A percentile compares a stretch with the other conserved stretches of the same genome.
These are phyloP conservation scores for Camelus bactrianus DNA, from an alignment of 2,113 vertebrate species.

Conservation along the genomic window DNA sequence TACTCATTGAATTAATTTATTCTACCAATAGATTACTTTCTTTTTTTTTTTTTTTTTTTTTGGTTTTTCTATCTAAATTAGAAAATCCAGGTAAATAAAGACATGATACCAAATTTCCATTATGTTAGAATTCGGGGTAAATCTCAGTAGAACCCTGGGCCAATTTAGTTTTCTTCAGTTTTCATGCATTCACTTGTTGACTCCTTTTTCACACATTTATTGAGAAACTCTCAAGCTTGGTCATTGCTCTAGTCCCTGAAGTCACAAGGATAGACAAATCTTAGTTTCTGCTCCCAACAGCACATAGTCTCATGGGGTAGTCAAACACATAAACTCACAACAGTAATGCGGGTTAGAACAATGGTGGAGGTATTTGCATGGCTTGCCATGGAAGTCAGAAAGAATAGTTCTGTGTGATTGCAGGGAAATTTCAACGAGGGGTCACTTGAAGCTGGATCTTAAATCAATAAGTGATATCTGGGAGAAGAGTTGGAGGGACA, in stretches of 20 bases:
- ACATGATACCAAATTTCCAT: neutral
- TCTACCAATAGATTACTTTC: conserved; percentile 74
- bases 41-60: conserved; percentile 74
- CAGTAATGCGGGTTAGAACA: neutral
- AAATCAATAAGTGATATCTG: neutral
- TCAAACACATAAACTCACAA: neutral
- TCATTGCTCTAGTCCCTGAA: neutral
- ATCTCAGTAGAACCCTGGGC: neutral
- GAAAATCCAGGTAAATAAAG: neutral
- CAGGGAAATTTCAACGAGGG: neutral
- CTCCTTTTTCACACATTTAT: neutral
- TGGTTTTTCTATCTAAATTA: conserved; percentile 9
- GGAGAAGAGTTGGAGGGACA: neutral
- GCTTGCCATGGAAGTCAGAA: neutral
- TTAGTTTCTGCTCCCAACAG: neutral
- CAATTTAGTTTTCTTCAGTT: neutral
- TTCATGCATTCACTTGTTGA: neutral
- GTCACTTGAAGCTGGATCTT: neutral
- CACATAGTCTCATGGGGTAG: neutral
- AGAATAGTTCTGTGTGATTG: neutral
- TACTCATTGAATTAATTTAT: conserved; percentile 72
- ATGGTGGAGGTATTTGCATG: neutral
- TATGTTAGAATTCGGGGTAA: neutral
- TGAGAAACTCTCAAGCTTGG: neutral
- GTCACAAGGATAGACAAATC: neutral